phyloP scores from a whole-genome alignment of 2,113 vertebrate genomes.

The Blennius ocellaris region DNA sequence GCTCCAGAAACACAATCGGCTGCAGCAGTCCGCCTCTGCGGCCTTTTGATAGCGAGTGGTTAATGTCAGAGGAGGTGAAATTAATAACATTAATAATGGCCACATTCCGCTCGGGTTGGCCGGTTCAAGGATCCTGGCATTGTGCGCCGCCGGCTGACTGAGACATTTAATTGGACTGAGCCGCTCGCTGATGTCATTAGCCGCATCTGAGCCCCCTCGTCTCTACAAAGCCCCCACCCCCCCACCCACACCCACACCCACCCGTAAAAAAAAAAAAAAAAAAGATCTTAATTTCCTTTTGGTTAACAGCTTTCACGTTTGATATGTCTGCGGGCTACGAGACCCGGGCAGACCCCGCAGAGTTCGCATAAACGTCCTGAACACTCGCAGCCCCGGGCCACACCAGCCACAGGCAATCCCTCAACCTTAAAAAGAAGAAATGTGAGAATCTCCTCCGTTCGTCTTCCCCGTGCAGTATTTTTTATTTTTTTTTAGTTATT shows the following conservation, averaged over 20 bases:
- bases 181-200: background rate
- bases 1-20: no score
- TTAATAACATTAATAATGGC: background rate
- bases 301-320: background rate
- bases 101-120: background rate
- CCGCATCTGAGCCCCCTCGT: background rate
- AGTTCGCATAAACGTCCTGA: conserved; percentile 10
- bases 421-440: background rate
- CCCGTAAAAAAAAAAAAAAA: no score
- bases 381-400: conserved; percentile 49
- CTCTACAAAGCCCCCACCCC: background rate
- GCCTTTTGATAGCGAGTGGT: no score
- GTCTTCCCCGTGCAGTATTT: conserved; percentile 56
- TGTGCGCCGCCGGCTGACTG: background rate
- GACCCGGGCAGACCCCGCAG: background rate
- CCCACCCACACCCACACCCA: no score
- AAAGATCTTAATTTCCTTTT: background rate
- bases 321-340: conserved; percentile 3
- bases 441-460: conserved; percentile 51
- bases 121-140: background rate
- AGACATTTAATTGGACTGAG: background rate
- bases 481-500: background rate
- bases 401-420: conserved; percentile 57
- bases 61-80: no score
- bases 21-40: no score